Evolutionary conservation across 2,888 invertebrate genomes (phyloP), one percentile per base, ranked within the genome.

Genomic region (Leucophora obtusa): DNA sequence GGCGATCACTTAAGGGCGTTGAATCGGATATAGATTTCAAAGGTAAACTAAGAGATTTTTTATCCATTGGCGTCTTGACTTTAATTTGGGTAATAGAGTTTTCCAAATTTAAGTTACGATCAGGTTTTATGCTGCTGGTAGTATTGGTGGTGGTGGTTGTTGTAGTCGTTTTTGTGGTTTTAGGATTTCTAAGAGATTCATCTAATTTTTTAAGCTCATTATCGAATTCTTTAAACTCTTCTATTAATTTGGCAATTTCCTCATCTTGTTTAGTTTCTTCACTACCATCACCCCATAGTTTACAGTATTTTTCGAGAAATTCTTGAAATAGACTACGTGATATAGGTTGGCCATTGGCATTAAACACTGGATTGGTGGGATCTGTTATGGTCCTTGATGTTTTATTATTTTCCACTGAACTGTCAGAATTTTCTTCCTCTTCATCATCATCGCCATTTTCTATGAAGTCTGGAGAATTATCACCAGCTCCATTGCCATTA

Each of bases 351-450:
- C 96, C 96, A 83, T 95, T 94, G 77, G 92, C 92, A 86, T 94
- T 93, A 84, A 95, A 95, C 21, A 95, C 93, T 0, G 96, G 96
- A 91, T 94, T 95, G 78, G 92, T 92, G 1, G 96, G 96, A 89
- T 96, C 96, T 56, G 94, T 93, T 69, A 96, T 95, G 0, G 96
- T 95, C 87, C 93, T 93, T 33, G 92, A 93, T 72, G 92, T 92
- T 58, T 89, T 91, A 75, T 90, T 90, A 24, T 88, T 82, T 10
- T 89, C 82, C 43, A 88, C 80, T 0, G 84, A 87, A 38, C 85
- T 86, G 47, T 84, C 84, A 0, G 84, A 85, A 70, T 80, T 72
- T 3, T 77, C 82, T 14, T 80, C 83, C 1, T 83, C 83, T 6
- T 81, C 80, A 6, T 78, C 78, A 24, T 81, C 84, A 47, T 86